Evolutionary conservation across 1,140 invertebrate species (phyloP).

Genomic region (Carposina sasakii): DNA sequence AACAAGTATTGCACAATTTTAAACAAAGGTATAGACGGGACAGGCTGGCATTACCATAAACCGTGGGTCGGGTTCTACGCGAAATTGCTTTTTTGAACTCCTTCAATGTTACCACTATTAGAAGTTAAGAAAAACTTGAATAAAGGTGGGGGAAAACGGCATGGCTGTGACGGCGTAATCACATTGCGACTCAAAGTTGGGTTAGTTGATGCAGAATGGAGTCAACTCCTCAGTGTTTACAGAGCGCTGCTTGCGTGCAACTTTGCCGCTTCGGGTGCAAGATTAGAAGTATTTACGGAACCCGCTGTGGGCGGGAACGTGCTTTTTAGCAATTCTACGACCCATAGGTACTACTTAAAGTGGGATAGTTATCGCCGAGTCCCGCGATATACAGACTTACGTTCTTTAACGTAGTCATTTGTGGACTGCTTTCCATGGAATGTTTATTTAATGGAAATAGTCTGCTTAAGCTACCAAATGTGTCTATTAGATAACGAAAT

Average conservation of each 20-base stretch:
- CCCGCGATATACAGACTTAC: no score
- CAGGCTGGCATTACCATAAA: constrained; percentile 58
- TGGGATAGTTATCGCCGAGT: constrained; percentile 43
- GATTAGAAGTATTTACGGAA: constrained; percentile 63
- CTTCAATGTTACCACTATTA: constrained; percentile 57
- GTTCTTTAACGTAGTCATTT: no score
- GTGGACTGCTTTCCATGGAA: no score
- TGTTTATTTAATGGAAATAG: no score
- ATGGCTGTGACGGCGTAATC: constrained; percentile 41
- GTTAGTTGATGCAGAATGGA: constrained; percentile 40
- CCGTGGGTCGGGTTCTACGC: constrained; percentile 38
- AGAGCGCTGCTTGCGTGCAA: constrained; percentile 51
- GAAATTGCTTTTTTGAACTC: constrained; percentile 70
- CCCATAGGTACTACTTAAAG: constrained; percentile 35
- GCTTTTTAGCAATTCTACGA: constrained; percentile 62
- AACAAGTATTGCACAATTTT: constrained; percentile 65
- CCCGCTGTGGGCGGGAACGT: constrained; percentile 41
- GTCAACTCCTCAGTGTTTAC: constrained; percentile 44
- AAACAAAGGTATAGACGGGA: constrained; percentile 62
- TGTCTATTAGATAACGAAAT: no score
- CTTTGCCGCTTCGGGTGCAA: constrained; percentile 35
- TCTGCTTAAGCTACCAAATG: no score
- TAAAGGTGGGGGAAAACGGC: constrained; percentile 40
- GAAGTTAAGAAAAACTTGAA: constrained; percentile 60
- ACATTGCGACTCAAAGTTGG: constrained; percentile 42